Evolutionary conservation across 1,140 invertebrate genomes (phyloP).

Genomic region (Apolygus lucorum): DNA sequence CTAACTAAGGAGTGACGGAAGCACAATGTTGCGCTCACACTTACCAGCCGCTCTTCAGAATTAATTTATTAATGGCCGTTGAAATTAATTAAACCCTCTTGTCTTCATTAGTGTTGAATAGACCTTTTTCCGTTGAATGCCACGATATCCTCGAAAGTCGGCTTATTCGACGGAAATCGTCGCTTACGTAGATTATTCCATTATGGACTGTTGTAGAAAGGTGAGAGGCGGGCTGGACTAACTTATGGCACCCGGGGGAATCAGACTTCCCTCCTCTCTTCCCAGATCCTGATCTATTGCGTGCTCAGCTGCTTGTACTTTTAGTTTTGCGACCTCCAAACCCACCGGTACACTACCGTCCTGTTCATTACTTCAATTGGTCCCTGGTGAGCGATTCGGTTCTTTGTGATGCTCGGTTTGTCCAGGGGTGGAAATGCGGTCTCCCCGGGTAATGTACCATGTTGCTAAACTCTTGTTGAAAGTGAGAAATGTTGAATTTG

Average conservation of each 20-base stretch:
- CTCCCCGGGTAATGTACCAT: too few relatives aligned
- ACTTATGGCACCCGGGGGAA: not conserved
- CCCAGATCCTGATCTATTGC: conserved; percentile 2
- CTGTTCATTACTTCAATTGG: conserved; percentile 5
- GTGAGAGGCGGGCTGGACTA: not conserved
- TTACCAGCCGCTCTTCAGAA: too few relatives aligned
- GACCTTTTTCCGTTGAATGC: too few relatives aligned
- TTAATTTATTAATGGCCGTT: too few relatives aligned
- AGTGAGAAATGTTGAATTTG: too few relatives aligned
- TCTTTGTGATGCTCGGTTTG: not conserved
- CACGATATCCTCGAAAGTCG: not conserved
- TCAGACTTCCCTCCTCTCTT: not conserved
- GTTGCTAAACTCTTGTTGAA: too few relatives aligned
- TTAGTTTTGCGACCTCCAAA: not conserved
- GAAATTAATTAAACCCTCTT: too few relatives aligned
- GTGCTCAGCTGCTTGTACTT: not conserved
- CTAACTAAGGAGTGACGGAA: too few relatives aligned
- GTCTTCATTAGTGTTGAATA: too few relatives aligned
- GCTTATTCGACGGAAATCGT: not conserved
- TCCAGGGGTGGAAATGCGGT: too few relatives aligned
- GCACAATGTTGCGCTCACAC: too few relatives aligned
- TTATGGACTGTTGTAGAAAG: not conserved
- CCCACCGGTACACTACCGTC: not conserved
- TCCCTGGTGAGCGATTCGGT: not conserved
- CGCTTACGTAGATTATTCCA: conserved; percentile 3